Percentiles rank a stretch among this genome's conserved stretches.
These are phyloP conservation scores for Deroplatys truncata DNA, from an alignment of 2,888 invertebrate genomes.

Conservation along the genomic window DNA sequence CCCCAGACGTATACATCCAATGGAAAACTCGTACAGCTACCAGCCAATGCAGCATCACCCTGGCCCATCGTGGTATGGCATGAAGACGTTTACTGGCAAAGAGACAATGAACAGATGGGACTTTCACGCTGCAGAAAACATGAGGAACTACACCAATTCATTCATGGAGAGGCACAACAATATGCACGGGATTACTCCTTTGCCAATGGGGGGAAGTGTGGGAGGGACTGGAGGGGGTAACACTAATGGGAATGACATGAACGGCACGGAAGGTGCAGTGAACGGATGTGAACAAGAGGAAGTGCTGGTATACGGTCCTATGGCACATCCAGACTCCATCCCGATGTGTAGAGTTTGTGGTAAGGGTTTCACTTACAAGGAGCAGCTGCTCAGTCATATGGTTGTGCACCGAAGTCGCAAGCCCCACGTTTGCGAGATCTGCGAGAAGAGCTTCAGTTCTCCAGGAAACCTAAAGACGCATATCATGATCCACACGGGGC, in stretches of 20 bases:
- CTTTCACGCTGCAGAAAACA: neutral
- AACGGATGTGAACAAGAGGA: neutral
- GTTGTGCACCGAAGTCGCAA: constrained; percentile 5
- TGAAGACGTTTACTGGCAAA: constrained; percentile 6
- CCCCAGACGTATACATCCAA: neutral
- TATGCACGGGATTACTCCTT: neutral
- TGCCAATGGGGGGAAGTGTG: neutral
- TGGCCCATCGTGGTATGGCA: neutral
- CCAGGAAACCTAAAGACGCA: constrained; percentile 7
- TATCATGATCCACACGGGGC: constrained; percentile 7
- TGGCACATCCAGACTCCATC: neutral
- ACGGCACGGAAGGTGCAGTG: neutral
- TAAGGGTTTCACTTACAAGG: neutral
- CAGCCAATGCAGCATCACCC: neutral
- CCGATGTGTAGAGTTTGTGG: constrained; percentile 2
- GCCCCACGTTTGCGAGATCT: constrained; percentile 8
- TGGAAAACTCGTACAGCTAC: neutral
- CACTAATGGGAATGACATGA: neutral
- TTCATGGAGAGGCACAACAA: neutral
- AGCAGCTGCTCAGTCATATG: neutral
- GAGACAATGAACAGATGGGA: constrained; percentile 12
- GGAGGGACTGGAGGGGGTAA: neutral
- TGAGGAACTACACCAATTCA: neutral
- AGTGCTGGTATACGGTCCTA: neutral
- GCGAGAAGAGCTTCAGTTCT: constrained; percentile 8